phyloP scores from a whole-genome alignment of 1,140 invertebrate species.

The Pseudomyrmex gracilis region DNA sequence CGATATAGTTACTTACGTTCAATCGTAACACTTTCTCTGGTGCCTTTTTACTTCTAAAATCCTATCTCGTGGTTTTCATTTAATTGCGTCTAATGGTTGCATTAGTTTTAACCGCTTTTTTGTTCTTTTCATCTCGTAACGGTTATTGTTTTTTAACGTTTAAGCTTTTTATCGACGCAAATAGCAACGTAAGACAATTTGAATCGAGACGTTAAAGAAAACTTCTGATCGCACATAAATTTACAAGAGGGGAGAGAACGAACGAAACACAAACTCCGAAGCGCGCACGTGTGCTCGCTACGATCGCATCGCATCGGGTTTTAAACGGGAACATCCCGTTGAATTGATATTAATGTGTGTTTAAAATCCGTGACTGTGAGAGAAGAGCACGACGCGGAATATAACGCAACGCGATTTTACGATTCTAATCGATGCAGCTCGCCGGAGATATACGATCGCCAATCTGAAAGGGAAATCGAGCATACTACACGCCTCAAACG shows the following conservation, averaged over 20 bases:
- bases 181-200: background rate
- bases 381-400: background rate
- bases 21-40: constrained; percentile 21
- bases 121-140: background rate
- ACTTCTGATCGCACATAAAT: background rate
- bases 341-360: constrained; percentile 4
- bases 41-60: background rate
- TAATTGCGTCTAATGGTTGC: constrained; percentile 19
- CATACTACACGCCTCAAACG: constrained; percentile 70
- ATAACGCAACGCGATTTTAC: constrained; percentile 58
- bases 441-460: constrained; percentile 66
- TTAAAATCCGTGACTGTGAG: constrained; percentile 5
- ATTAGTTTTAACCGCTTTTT: background rate
- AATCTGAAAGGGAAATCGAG: constrained; percentile 73
- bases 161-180: background rate
- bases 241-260: background rate
- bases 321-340: constrained; percentile 10
- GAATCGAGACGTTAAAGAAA: no score
- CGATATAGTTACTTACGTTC: constrained; percentile 31
- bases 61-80: background rate
- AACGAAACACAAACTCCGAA: background rate
- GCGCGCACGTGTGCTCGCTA: background rate
- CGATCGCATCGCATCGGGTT: no score
- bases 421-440: constrained; percentile 64
- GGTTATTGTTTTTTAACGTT: no score